phyloP scores from a whole-genome alignment of 2,113 vertebrate species.

The Dasypus novemcinctus region DNA sequence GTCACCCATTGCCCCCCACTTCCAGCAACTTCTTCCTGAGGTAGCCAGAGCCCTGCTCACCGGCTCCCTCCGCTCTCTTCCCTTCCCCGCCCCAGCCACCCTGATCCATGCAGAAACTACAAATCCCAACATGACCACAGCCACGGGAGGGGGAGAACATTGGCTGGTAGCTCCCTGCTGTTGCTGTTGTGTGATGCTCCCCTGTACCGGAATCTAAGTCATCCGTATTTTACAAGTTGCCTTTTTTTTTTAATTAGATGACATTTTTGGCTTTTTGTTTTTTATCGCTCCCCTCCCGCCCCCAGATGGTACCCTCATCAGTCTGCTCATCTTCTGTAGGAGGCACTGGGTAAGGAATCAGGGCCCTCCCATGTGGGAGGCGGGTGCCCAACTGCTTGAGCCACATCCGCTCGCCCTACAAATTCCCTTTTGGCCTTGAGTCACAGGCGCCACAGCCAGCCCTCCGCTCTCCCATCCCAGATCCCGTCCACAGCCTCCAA shows the following conservation, averaged over 20 bases:
- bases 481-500: neutral
- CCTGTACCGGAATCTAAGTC: neutral
- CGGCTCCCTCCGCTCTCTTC: neutral
- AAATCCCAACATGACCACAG: neutral
- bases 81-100: too few species aligned
- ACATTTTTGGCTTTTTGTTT: too few species aligned
- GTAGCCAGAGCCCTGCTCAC: neutral
- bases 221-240: neutral
- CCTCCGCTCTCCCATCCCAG: neutral
- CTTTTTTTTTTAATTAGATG: neutral
- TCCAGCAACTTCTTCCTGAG: neutral
- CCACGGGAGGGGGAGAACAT: neutral
- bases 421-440: neutral
- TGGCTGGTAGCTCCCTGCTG: neutral
- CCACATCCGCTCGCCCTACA: too few species aligned
- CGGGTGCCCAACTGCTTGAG: too few species aligned
- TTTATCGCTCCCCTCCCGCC: too few species aligned
- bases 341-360: too few species aligned
- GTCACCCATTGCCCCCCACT: too few species aligned
- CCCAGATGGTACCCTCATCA: too few species aligned
- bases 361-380: too few species aligned
- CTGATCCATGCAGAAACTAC: neutral
- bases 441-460: neutral
- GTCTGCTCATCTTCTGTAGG: too few species aligned
- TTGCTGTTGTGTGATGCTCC: neutral